A percentile compares a stretch with the other conserved stretches of the same genome.
Conservation (phyloP, 1,140 invertebrate species). For the Zaprionus ghesquierei region DNA sequence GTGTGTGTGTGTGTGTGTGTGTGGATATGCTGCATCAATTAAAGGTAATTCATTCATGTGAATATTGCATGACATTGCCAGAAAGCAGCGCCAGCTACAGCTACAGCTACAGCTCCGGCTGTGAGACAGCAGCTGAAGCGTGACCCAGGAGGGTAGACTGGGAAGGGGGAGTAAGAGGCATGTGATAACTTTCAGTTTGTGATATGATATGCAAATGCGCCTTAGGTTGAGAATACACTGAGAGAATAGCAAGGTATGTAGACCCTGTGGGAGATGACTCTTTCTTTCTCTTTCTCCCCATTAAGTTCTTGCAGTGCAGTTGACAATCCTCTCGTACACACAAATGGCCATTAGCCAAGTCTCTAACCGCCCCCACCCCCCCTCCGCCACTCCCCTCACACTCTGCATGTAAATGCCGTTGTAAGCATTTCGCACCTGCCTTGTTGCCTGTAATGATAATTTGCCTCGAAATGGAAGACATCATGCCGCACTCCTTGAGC, state of each 20-base stretch:
- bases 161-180: background rate
- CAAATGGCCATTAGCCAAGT: slow-evolving; percentile 38
- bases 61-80: slow-evolving; percentile 67
- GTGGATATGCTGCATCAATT: slow-evolving; percentile 71
- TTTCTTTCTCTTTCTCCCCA: background rate
- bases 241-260: background rate
- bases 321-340: slow-evolving; percentile 9
- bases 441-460: slow-evolving; percentile 58
- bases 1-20: slow-evolving; percentile 3
- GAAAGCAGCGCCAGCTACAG: slow-evolving; percentile 4
- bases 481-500: slow-evolving; percentile 11
- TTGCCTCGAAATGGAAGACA: slow-evolving; percentile 33
- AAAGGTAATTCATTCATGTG: slow-evolving; percentile 77
- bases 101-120: background rate
- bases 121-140: background rate
- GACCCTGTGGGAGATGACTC: too few species aligned
- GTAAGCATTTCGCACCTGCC: slow-evolving; percentile 70
- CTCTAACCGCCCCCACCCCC: background rate
- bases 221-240: slow-evolving; percentile 7
- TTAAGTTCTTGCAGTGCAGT: slow-evolving; percentile 18
- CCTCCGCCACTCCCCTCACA: slow-evolving; percentile 4
- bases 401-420: slow-evolving; percentile 48
- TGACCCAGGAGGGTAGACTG: background rate
- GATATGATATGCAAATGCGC: slow-evolving; percentile 39
- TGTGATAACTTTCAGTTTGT: slow-evolving; percentile 42